Evolutionary conservation across 2,797 vertebrate species (phyloP), one percentile per base, ranked within the genome.

Genomic region (Leptatherina wallacei): DNA sequence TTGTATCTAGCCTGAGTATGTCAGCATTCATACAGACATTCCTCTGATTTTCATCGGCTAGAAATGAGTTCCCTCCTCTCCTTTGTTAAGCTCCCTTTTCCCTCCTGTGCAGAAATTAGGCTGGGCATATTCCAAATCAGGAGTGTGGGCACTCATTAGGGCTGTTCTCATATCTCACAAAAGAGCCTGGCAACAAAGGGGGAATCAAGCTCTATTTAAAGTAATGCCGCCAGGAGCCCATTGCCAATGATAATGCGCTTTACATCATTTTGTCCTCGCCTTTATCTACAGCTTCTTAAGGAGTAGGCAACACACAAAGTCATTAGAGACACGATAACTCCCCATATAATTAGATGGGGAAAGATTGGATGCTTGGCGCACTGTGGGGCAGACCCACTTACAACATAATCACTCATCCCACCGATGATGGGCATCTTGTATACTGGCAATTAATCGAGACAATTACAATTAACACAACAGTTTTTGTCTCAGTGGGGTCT

Each of bases 241-340:
- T 78, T 85, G 84, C 79, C 89, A 85, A 80, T 27, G 84, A 92
- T 91, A 93, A 92, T 91, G 89, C 73, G 80, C 91, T 91, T 92
- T 89, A 88, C 90, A 89, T 90, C 83, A 87, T 93, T 91, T 93
- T 92, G 89, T 92, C 75, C 79, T 89, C 64, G 78, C 80, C 87
- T 91, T 92, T 92, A 90, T 91, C 90, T 90, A 78, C 61, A 88
- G 85, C 88, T 89, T 91, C 87, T 89, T 90, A 89, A 89, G 86
- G 83, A 87, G 77, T 76, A 89, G 82, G 89, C 91, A 91, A 89
- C 90, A 92, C 61, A 38, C 87, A 88, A 89, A 91, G 87, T 90
- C 92, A 91, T 92, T 92, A 92, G 89, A 81, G 90, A 90, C 83
- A 86, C 36, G 74, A 89, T 88, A 90, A 88, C 87, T 89, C 86